A percentile compares a stretch with the other conserved stretches of the same genome.
Evolutionary conservation across 2,797 vertebrate genomes (phyloP).

Genomic region (Euphonia xanthogaster): DNA sequence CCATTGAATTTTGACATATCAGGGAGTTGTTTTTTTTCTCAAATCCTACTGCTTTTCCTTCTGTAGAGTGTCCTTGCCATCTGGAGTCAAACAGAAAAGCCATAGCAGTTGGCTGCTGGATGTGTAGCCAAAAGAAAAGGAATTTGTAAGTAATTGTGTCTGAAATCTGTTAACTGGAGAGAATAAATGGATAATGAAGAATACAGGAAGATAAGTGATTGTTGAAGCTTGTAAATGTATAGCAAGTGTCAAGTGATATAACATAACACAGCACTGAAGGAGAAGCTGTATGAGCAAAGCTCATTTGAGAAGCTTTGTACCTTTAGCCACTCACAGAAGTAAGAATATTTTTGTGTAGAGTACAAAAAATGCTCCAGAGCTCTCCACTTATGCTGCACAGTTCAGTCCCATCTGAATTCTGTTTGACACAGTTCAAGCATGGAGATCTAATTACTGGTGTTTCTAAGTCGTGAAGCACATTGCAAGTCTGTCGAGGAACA

Average conservation of each 20-base stretch:
- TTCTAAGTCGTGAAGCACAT: neutral
- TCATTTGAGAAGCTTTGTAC: neutral
- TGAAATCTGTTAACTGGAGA: neutral
- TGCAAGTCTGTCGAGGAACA: neutral
- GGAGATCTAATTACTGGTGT: neutral
- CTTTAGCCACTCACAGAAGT: neutral
- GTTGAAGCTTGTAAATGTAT: neutral
- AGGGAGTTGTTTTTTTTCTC: neutral
- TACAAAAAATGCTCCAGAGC: neutral
- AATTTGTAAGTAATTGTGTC: neutral
- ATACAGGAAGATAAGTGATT: neutral
- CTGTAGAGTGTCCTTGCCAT: neutral
- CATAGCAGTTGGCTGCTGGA: neutral
- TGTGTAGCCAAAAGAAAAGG: neutral
- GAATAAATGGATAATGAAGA: neutral
- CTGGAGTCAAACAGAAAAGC: neutral
- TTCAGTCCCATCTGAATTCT: neutral
- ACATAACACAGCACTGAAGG: neutral
- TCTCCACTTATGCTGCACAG: accelerated
- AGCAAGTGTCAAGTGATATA: neutral
- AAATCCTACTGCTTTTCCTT: neutral
- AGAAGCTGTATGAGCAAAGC: neutral
- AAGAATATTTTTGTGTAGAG: neutral
- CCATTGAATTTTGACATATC: neutral
- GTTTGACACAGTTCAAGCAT: neutral